These are phyloP conservation scores for Rhogogaster chlorosoma DNA, from an alignment of 2,888 invertebrate species.

Conservation along the genomic window DNA sequence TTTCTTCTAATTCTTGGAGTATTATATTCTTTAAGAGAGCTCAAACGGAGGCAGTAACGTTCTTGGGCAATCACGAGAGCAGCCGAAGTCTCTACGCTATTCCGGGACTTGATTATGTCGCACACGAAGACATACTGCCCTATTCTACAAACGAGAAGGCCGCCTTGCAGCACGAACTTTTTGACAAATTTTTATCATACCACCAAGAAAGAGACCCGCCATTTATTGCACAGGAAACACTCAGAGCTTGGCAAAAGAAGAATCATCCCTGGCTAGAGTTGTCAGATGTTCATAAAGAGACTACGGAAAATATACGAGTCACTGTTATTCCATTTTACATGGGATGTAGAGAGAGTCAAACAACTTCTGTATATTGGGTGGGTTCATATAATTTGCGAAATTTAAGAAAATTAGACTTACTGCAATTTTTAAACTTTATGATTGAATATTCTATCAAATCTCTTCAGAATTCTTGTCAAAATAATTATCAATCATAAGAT, in stretches of 20 bases:
- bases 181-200: slow-evolving; percentile 95
- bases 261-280: slow-evolving; percentile 98
- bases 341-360: slow-evolving; percentile 95
- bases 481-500: not conserved
- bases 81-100: slow-evolving; percentile 97
- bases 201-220: slow-evolving; percentile 92
- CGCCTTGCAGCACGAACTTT: slow-evolving; percentile 96
- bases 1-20: not conserved
- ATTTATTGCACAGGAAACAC: slow-evolving; percentile 92
- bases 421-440: slow-evolving; percentile 22
- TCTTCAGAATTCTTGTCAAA: slow-evolving; percentile 11
- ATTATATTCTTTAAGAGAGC: slow-evolving; percentile 85
- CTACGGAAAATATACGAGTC: slow-evolving; percentile 96
- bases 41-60: slow-evolving; percentile 99
- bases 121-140: slow-evolving; percentile 98
- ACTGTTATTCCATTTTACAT: slow-evolving; percentile 99
- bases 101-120: slow-evolving; percentile 98
- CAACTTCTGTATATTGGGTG: slow-evolving; percentile 96
- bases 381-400: slow-evolving; percentile 60
- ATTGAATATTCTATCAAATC: not conserved
- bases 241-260: slow-evolving; percentile 97
- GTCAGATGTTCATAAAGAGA: slow-evolving; percentile 98
- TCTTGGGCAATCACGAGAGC: slow-evolving; percentile 97
- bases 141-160: slow-evolving; percentile 93
- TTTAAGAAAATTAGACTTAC: not conserved